phyloP scores from a whole-genome alignment of 2,888 invertebrate species.

The Nephrotoma flavescens region DNA sequence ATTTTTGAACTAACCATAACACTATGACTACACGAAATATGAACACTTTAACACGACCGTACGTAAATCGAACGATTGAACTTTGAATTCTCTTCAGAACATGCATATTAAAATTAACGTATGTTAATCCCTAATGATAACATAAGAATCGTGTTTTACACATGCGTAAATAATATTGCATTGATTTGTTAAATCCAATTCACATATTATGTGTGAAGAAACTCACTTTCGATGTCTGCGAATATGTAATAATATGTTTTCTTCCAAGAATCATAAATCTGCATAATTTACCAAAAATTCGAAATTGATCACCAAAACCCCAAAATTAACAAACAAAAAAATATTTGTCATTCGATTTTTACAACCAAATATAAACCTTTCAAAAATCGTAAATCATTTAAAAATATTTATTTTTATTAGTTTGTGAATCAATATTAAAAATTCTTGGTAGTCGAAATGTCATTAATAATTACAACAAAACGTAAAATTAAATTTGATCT shows the following conservation, averaged over 20 bases:
- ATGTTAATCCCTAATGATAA: too few species aligned
- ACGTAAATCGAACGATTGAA: too few species aligned
- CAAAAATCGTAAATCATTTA: background rate
- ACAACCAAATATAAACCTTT: background rate
- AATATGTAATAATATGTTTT: background rate
- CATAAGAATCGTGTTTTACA: too few species aligned
- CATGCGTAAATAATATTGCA: background rate
- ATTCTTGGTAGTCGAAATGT: background rate
- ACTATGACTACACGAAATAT: too few species aligned
- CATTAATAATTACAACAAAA: background rate
- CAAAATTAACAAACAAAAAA: background rate
- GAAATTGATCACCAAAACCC: background rate
- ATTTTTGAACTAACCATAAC: too few species aligned
- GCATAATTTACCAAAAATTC: background rate
- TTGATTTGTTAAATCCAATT: background rate
- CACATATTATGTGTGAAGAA: background rate
- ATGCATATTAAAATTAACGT: too few species aligned
- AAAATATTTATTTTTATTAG: background rate
- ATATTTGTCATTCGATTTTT: background rate
- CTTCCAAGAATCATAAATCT: background rate
- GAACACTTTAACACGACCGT: too few species aligned
- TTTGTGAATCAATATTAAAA: background rate
- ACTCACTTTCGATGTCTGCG: background rate
- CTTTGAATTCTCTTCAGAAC: too few species aligned
- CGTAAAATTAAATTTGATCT: background rate